A percentile compares a stretch with the other conserved stretches of the same genome.
Conservation (phyloP, 2,797 vertebrate species). For the Falco columbarius region DNA sequence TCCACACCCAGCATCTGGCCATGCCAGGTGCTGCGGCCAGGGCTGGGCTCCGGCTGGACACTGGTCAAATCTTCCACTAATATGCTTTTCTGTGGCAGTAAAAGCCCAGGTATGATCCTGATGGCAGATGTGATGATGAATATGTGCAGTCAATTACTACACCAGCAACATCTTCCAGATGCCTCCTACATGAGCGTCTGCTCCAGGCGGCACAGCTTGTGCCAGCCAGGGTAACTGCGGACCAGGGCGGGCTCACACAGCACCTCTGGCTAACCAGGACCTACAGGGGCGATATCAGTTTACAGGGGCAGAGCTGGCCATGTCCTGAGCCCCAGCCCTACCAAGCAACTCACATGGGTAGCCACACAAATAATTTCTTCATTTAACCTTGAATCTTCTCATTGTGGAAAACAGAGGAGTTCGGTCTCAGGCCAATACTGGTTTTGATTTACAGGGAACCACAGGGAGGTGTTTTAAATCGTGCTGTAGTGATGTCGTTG, state of each 20-base stretch:
- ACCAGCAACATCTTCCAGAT: neutral
- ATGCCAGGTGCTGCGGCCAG: accelerated
- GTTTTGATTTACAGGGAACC: neutral
- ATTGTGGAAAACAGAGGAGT: neutral
- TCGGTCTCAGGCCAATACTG: neutral
- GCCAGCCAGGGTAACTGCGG: neutral
- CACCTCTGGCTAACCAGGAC: neutral
- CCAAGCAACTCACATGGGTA: neutral
- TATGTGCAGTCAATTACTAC: neutral
- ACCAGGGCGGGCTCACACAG: neutral
- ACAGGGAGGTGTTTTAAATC: neutral
- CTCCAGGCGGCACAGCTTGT: accelerated
- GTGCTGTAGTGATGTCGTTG: neutral
- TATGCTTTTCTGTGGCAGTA: neutral
- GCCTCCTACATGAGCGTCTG: neutral
- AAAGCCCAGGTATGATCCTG: neutral
- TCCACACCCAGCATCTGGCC: neutral
- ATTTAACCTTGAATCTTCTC: neutral
- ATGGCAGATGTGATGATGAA: neutral
- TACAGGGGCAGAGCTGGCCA: neutral
- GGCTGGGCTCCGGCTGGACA: neutral
- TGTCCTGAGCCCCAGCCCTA: neutral
- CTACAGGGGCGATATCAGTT: neutral
- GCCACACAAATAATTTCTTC: neutral
- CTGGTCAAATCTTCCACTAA: neutral